Conservation (phyloP, 2,888 invertebrate genomes). For the Tipula vernalis region DNA sequence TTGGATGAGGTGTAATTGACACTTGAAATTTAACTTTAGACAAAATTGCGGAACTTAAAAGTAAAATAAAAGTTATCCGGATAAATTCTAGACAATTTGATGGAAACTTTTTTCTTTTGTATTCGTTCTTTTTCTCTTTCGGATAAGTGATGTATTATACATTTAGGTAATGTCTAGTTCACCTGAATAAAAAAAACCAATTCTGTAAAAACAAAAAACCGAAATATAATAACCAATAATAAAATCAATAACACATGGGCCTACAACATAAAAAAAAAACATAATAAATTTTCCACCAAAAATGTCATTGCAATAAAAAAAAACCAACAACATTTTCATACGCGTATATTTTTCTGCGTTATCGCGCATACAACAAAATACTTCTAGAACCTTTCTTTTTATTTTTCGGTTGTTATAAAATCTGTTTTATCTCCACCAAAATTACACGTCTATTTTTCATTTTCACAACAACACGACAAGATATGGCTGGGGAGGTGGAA, state of each 20-base stretch:
- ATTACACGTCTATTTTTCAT: conserved; percentile 4
- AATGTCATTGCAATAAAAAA: not conserved
- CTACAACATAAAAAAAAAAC: not conserved
- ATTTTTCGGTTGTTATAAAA: not conserved
- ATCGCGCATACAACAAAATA: not conserved
- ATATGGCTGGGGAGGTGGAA: not conserved
- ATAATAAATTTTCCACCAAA: not conserved
- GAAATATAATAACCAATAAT: not conserved
- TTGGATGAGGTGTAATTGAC: not conserved
- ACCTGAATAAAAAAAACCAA: not conserved
- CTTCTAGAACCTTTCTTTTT: not conserved
- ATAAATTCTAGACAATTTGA: not conserved
- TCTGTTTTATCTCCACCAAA: conserved; percentile 4
- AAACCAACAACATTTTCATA: not conserved
- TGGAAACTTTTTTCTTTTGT: not conserved
- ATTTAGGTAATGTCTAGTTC: not conserved
- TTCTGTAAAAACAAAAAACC: not conserved
- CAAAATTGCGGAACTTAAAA: not conserved
- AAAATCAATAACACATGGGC: not conserved
- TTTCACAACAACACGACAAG: not conserved
- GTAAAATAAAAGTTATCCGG: not conserved
- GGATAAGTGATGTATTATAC: not conserved
- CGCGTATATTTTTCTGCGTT: not conserved
- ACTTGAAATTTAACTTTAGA: not conserved
- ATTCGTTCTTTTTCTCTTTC: not conserved